Evolutionary conservation across 2,797 vertebrate species (phyloP), one percentile per base, ranked within the genome.

Genomic region (Aeoliscus strigatus): DNA sequence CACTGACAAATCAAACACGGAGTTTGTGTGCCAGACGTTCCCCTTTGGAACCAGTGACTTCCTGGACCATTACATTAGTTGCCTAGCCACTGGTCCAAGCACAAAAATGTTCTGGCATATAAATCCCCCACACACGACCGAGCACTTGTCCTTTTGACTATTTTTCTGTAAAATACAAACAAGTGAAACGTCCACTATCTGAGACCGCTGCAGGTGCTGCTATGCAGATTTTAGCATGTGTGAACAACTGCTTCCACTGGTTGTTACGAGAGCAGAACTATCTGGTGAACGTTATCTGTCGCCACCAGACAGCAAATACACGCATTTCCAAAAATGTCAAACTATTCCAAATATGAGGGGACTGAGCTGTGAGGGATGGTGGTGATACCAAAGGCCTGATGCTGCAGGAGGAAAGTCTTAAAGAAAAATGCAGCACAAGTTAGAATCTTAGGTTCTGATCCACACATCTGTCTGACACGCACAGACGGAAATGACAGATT

Each of bases 401-500:
- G 39, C 37, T 51, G 29, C 13, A 16, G 37, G 26, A 15, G 4
- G 13, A 25, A 27, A 3, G 4, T 51, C 32, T 60, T 28, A 8
- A 14, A 45, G 36, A 47, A 44, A 51, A 27, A 48, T 15, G 44
- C 18, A 44, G 60, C 27, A 41, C 27, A 16, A 25, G 39, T 42
- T 51, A 28, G 45, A 52, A 31, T 38, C 46, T 28, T 42, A 4
- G 32, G 31, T 53, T 60, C 32, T 37, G 37, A 54, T 38, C 62
- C 30, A 60, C 31, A 66, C 42, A 32, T 46, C 14, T 44, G 46
- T 55, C 60, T 52, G 55, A 68, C 70, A 18, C 46, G 36, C 60
- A 64, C 59, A 69, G 60, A 70, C 73, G 66, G 70, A 45, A 41
- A 55, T 9, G 25, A 70, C 41, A 12, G 40, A 63, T 14, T 39